Evolutionary conservation across 2,888 invertebrate genomes (phyloP), one percentile per base, ranked within the genome.

Genomic region (Achlya flavicornis): DNA sequence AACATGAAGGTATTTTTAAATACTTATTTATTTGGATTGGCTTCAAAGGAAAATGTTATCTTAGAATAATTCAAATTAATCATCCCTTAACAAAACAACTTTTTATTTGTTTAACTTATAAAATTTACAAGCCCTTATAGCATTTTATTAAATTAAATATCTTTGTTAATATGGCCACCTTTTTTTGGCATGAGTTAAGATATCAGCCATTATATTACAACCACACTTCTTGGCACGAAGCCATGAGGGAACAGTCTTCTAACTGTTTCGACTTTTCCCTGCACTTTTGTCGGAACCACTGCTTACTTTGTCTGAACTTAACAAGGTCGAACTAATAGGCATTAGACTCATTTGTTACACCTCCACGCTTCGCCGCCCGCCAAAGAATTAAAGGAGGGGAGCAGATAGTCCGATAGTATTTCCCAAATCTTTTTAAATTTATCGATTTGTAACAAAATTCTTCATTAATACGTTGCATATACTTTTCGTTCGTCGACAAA

Each of bases 301-400:
- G 85, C 82, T 84, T 87, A 85, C 88, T 89, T 87, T 87, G 87
- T 88, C 86, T 85, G 87, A 87, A 88, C 88, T 89, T 89, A 89
- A 89, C 89, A 89, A 88, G 86, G 88, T 89, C 89, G 89, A 89
- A 89, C 89, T 89, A 89, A 89, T 89, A 88, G 88, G 89, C 88
- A 87, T 88, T 88, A 89, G 84, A 86, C 87, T 88, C 89, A 88
- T 89, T 89, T 87, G 89, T 89, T 88, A 89, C 89, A 87, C 88
- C 86, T 88, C 86, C 79, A 87, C 86, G 89, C 87, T 89, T 83
- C 87, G 83, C 84, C 84, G 87, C 86, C 80, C 81, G 81, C 85
- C 85, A 88, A 87, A 86, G 88, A 86, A 85, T 82, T 78, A 84
- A 86, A 87, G 87, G 88, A 86, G 80, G 83, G 82, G 81, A 80